Conservation (phyloP, 2,888 invertebrate species). For the Agrenia bidenticulata region DNA sequence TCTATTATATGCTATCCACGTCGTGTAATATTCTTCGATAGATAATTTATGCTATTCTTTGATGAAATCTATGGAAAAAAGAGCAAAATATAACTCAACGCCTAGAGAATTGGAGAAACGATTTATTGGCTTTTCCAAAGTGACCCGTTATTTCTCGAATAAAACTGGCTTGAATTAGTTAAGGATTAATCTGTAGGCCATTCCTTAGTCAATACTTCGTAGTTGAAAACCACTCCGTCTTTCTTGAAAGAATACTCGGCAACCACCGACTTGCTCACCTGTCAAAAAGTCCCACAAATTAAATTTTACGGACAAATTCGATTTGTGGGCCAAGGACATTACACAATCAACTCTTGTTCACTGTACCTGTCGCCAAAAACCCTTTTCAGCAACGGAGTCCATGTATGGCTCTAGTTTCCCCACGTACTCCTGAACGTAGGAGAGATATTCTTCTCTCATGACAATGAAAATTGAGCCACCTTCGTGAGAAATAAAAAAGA, state of each 20-base stretch:
- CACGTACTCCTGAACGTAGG: conserved; percentile 54
- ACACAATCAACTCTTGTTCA: neutral
- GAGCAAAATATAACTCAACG: no score
- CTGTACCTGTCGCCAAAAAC: conserved; percentile 53
- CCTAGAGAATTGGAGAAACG: no score
- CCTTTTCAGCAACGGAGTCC: conserved; percentile 51
- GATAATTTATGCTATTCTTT: no score
- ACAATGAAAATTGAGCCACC: conserved; percentile 55
- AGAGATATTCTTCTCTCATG: conserved; percentile 55
- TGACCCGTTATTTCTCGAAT: no score
- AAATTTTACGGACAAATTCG: neutral
- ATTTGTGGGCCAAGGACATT: neutral
- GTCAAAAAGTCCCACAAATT: conserved; percentile 24
- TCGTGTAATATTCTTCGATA: no score
- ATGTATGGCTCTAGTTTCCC: conserved; percentile 55
- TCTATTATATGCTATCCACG: no score
- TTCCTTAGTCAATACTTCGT: conserved; percentile 36
- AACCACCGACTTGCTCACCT: conserved; percentile 51
- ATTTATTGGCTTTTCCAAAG: no score
- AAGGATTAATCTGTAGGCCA: conserved; percentile 3
- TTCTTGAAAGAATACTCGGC: conserved; percentile 55
- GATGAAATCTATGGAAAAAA: no score
- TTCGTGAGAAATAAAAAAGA: conserved; percentile 27
- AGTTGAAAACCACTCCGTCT: conserved; percentile 54
- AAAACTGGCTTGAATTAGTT: no score